Evolutionary conservation across 2,113 vertebrate species (phyloP).

Genomic region (Phrynosoma blainvillii): DNA sequence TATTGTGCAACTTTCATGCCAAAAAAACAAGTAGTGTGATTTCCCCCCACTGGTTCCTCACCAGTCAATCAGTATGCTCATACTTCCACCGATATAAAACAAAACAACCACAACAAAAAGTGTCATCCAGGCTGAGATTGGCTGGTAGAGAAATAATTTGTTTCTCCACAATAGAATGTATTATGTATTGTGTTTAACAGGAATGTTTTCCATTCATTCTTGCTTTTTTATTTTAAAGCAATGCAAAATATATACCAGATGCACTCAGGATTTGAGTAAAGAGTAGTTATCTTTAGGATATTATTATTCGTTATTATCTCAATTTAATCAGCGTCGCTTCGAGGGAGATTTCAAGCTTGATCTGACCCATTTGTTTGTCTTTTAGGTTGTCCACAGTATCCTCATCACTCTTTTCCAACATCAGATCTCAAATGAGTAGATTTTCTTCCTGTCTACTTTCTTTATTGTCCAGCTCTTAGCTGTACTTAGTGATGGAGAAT

Average conservation of each 20-base stretch:
- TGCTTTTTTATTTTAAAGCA: constrained; percentile 15
- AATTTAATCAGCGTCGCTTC: too few relatives aligned
- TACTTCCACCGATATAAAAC: constrained; percentile 34
- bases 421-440: too few relatives aligned
- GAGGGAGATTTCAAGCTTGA: too few relatives aligned
- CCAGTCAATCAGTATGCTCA: constrained; percentile 24
- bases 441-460: too few relatives aligned
- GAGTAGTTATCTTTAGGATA: not conserved
- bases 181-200: not conserved
- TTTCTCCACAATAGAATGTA: constrained; percentile 45
- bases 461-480: too few relatives aligned
- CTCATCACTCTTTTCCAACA: too few relatives aligned
- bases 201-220: not conserved
- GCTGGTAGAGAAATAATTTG: constrained; percentile 40
- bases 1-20: constrained; percentile 24
- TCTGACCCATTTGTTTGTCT: too few relatives aligned
- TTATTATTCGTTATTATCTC: not conserved
- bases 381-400: too few relatives aligned
- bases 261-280: not conserved
- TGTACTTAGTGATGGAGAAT: too few relatives aligned
- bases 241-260: constrained; percentile 18
- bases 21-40: constrained; percentile 11
- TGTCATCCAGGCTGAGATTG: constrained; percentile 32
- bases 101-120: not conserved
- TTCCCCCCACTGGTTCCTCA: not conserved